Percentiles rank a stretch among this genome's conserved stretches.
Evolutionary conservation across 2,888 invertebrate species (phyloP).

Genomic region (Polyommatus iphigenia): DNA sequence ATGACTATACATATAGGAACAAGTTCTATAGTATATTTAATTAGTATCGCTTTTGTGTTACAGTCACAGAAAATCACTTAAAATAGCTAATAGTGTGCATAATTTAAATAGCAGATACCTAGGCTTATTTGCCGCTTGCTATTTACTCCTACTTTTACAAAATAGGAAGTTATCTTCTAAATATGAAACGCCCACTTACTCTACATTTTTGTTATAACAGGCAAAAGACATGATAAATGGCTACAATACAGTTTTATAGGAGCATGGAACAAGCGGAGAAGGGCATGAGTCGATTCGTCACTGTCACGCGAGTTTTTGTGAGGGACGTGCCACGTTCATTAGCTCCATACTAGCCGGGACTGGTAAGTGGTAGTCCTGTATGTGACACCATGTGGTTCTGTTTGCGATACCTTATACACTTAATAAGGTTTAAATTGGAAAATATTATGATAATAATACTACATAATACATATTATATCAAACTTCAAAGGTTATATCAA

Average conservation of each 20-base stretch:
- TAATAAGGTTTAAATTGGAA: background rate
- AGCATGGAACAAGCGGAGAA: background rate
- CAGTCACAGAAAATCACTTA: too few species aligned
- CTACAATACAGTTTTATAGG: slow-evolving; percentile 13
- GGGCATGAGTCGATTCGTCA: slow-evolving; percentile 28
- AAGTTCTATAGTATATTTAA: too few species aligned
- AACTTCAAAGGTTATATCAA: too few species aligned
- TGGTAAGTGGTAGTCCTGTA: background rate
- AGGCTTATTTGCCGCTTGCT: background rate
- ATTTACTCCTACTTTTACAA: background rate
- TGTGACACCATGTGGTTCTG: background rate
- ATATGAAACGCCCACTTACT: background rate
- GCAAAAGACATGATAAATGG: slow-evolving; percentile 13
- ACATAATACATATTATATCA: too few species aligned
- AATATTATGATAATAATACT: background rate
- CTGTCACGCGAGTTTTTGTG: slow-evolving; percentile 29
- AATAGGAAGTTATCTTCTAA: background rate
- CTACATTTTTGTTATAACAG: background rate
- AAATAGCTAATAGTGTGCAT: too few species aligned
- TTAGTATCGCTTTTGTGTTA: too few species aligned
- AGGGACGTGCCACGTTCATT: slow-evolving; percentile 26
- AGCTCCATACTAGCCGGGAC: slow-evolving; percentile 13
- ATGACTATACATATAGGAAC: too few species aligned
- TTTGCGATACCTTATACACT: background rate
- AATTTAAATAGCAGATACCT: background rate